These are phyloP conservation scores for Geothlypis trichas DNA, from an alignment of 2,113 vertebrate genomes.

Conservation along the genomic window DNA sequence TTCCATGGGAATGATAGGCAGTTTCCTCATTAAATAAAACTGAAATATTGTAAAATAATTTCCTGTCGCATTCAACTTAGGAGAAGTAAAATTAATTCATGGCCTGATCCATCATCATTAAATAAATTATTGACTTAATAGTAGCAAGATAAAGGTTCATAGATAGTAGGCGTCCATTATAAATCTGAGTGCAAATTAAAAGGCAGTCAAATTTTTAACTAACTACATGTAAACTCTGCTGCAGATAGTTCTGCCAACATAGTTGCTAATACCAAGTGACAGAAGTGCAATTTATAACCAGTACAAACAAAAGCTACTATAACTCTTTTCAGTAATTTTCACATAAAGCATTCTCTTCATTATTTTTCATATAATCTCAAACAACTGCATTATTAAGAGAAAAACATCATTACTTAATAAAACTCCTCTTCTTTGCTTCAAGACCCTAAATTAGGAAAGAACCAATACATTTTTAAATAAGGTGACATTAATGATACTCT, in stretches of 20 bases:
- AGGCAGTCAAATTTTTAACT: background rate
- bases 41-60: background rate
- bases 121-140: background rate
- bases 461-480: conserved; percentile 39
- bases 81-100: background rate
- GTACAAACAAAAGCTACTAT: conserved; percentile 23
- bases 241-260: background rate
- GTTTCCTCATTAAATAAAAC: background rate
- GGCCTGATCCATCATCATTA: background rate
- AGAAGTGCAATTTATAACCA: background rate
- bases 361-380: conserved; percentile 8
- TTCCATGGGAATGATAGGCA: conserved; percentile 16
- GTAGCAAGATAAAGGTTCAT: background rate
- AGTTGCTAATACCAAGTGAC: conserved; percentile 18
- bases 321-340: conserved; percentile 3
- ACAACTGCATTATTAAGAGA: background rate
- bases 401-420: conserved; percentile 14
- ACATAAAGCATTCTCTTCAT: background rate
- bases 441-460: conserved; percentile 15
- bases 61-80: background rate
- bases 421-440: conserved; percentile 34
- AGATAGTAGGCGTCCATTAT: background rate
- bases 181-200: background rate
- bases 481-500: background rate
- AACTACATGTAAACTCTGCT: background rate